Evolutionary conservation across 2,113 vertebrate genomes (phyloP), one percentile per base, ranked within the genome.

Genomic region (Crotalus viridis): DNA sequence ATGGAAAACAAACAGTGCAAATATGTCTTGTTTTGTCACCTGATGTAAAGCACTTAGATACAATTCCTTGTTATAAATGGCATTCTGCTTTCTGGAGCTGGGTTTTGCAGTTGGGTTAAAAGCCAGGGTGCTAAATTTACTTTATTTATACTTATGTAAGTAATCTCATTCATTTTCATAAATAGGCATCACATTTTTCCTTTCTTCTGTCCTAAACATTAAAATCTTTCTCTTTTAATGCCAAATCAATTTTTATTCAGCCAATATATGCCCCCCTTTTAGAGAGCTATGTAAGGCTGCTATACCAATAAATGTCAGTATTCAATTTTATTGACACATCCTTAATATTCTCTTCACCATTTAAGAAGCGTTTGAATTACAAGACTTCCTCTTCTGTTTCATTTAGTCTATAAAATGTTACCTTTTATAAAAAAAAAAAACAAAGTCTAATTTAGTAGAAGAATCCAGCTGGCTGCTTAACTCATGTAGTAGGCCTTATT

Each of bases 11-110:
- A 93, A 46, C 92, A 46, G 89, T 93, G 93, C 85, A 93, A 92
- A 95, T 89, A 95, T 94, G 87, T 17, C 33, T 96, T 94, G 81
- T 94, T 96, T 94, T 95, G 64, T 95, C 90, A 92, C 92, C 57
- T 57, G 33, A 5, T 94, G 87, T 93, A 96, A 96, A 95, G 89
- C 96, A 95, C 94, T 94, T 81, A 92, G 93, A 89, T 96, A 94
- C 93, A 94, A 93, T 90, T 94, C 92, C 93, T 94, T 91, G 33
- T 52, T 39, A 89, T 92, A 94, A 95, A 93, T 93, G 15, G 74
- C 39, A 55, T 95, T 90, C 94, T 81, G 17, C 3, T 81, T 81
- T 4, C 74, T 8, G 21, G 33, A 81, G 33, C 74, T 43, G 33
- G 17, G 3, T 81, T 81, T 81, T 81, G 8, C 74, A 81, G 9